A percentile compares a stretch with the other conserved stretches of the same genome.
Conservation (phyloP, 2,113 vertebrate species). For the Prinia subflava region DNA sequence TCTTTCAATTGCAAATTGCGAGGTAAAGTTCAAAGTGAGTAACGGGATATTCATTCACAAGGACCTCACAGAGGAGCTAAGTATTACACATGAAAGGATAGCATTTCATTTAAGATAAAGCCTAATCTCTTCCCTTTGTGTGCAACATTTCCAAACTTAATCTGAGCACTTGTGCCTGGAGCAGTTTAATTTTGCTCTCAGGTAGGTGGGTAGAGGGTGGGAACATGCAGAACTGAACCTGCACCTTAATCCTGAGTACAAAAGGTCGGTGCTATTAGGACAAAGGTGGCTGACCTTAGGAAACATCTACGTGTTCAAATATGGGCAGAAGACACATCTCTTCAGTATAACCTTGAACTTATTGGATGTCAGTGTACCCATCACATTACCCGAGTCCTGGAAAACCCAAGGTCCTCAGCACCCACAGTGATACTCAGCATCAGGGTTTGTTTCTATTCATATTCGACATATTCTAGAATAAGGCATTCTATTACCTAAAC, state of each 20-base stretch:
- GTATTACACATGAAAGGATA: constrained; percentile 20
- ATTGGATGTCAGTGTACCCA: background rate
- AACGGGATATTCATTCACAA: background rate
- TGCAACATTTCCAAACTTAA: background rate
- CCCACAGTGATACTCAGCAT: background rate
- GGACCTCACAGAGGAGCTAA: background rate
- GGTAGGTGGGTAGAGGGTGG: background rate
- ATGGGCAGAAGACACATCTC: background rate
- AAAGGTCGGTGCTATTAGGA: background rate
- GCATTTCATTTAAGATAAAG: constrained; percentile 14
- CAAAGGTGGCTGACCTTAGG: background rate
- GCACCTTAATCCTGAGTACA: background rate
- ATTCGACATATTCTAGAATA: background rate
- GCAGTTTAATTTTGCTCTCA: background rate
- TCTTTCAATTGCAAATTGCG: background rate
- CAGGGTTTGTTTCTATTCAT: background rate
- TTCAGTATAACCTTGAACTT: background rate
- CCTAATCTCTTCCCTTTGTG: constrained; percentile 17
- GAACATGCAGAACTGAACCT: background rate
- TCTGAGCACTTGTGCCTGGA: background rate
- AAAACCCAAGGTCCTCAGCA: background rate
- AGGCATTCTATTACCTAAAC: background rate
- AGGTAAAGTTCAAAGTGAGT: background rate
- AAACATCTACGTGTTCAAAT: background rate
- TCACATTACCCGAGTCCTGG: background rate